Conservation (phyloP, 2,888 invertebrate species). For the Neelides folsomi region DNA sequence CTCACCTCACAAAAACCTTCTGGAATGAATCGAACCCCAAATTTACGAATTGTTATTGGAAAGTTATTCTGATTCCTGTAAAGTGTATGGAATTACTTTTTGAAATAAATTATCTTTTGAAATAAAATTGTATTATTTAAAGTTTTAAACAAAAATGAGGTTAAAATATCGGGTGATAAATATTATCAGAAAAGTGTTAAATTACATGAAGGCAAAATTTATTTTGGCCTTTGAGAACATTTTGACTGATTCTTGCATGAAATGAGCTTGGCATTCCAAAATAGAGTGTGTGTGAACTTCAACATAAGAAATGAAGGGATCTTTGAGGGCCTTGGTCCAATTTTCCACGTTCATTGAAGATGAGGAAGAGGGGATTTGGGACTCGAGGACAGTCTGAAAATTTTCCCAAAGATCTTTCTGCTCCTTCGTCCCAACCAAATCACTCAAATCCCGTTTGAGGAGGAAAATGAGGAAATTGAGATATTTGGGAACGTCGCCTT, state of each 20-base stretch:
- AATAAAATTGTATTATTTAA: too few species aligned
- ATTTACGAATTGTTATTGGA: constrained; percentile 18
- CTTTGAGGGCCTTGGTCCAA: constrained; percentile 16
- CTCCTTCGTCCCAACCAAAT: constrained; percentile 7
- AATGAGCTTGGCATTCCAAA: constrained; percentile 18
- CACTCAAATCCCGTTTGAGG: constrained; percentile 18
- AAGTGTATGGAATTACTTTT: too few species aligned
- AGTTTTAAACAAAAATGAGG: too few species aligned
- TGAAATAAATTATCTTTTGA: too few species aligned
- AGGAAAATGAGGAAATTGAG: constrained; percentile 27
- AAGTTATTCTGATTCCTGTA: constrained; percentile 18
- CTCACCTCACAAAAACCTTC: constrained; percentile 19
- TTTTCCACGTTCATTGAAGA: constrained; percentile 12
- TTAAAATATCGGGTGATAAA: not conserved
- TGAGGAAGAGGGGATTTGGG: constrained; percentile 12
- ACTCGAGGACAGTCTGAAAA: constrained; percentile 19
- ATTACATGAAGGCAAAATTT: constrained; percentile 17
- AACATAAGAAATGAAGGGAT: constrained; percentile 21
- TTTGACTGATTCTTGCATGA: constrained; percentile 14
- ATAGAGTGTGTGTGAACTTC: constrained; percentile 23
- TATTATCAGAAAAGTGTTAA: not conserved
- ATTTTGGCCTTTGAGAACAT: constrained; percentile 11
- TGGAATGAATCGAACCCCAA: constrained; percentile 19
- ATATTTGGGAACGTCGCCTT: constrained; percentile 24
- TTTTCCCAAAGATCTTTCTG: constrained; percentile 17